Evolutionary conservation across 2,888 invertebrate genomes (phyloP).

Genomic region (Ennomos erosarius): DNA sequence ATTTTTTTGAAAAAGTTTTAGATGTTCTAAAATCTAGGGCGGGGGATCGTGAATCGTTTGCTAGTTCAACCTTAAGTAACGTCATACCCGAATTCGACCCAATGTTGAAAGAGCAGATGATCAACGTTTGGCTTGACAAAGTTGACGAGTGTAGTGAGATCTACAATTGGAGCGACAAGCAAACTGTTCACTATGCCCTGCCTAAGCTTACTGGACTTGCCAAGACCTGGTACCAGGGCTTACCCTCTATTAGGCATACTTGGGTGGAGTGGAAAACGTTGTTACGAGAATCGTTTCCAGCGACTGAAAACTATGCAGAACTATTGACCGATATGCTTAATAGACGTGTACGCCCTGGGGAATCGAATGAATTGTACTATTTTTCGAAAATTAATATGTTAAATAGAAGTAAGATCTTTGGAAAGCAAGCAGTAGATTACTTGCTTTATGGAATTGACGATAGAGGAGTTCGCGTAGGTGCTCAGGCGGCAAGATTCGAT

Average conservation of each 20-base stretch:
- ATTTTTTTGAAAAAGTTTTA: no score
- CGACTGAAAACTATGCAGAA: conserved; percentile 35
- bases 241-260: conserved; percentile 28
- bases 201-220: conserved; percentile 34
- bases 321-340: conserved; percentile 34
- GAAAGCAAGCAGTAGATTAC: no score
- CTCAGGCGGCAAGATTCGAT: no score
- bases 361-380: no score
- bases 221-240: conserved; percentile 37
- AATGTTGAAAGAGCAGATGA: neutral
- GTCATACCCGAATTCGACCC: conserved; percentile 10
- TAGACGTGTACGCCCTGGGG: no score
- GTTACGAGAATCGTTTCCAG: conserved; percentile 35
- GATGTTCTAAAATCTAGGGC: no score
- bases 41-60: no score
- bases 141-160: conserved; percentile 1
- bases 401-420: no score
- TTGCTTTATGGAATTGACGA: no score
- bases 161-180: no score
- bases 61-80: neutral
- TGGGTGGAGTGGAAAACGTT: conserved; percentile 39
- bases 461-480: no score
- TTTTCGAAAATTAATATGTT: no score
- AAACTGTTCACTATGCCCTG: neutral
- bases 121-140: neutral